Evolutionary conservation across 1,140 invertebrate species (phyloP), one percentile per base, ranked within the genome.

Genomic region (Thalassaphorura encarpata): DNA sequence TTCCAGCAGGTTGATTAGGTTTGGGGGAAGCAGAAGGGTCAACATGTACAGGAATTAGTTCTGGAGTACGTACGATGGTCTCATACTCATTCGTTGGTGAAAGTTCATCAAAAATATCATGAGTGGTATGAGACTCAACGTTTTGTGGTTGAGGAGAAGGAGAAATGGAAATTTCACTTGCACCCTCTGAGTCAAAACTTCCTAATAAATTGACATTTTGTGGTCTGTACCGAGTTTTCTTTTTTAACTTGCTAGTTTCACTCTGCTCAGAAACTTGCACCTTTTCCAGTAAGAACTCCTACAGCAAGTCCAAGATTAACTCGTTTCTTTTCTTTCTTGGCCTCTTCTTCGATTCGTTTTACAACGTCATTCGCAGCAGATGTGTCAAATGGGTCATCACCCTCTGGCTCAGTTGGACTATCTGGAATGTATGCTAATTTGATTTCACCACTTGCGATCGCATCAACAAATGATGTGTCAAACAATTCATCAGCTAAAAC

Each of bases 401-500:
- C 82, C 46, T 78, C 67, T 56, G 85, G 78, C 28, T 83, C 75
- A 2, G 80, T 83, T 4, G 87, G 88, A 66, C 86, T 80, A 36
- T 82, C 87, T 3, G 89, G 87, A 50, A 92, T 87, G 62, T 89
- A 88, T 6, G 83, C 85, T 71, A 92, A 76, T 75, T 87, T 85
- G 13, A 91, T 79, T 68, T 90, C 86, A 56, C 86, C 87, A 49
- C 83, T 81, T 63, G 86, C 83, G 5, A 90, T 80, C 36, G 80
- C 83, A 68, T 91, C 88, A 15, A 91, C 79, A 63, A 87, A 92
- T 0, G 84, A 82, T 3, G 88, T 91, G 64, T 89, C 86, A 67
- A 92, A 91, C 0, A 65, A 21, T 23, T 42, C 51, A 43, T 65
- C 63, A n/a, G 60, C 63, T 42, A 65, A 31, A 6, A 24, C 31